These are phyloP conservation scores for Megalurothrips usitatus DNA, from an alignment of 2,888 invertebrate genomes.

Conservation along the genomic window DNA sequence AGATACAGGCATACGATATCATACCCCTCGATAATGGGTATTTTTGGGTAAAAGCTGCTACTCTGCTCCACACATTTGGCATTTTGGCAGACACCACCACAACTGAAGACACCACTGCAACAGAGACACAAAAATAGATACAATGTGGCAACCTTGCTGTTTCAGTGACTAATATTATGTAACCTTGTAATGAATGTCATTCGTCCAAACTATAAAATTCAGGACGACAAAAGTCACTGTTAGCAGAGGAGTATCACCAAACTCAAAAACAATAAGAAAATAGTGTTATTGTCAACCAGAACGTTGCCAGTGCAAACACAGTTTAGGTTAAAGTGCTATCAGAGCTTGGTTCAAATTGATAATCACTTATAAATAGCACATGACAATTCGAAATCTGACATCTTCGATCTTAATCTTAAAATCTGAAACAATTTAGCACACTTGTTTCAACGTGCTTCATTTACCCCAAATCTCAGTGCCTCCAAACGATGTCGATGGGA, in stretches of 20 bases:
- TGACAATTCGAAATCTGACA: neutral
- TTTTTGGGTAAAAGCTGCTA: conserved; percentile 45
- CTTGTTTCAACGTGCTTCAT: neutral
- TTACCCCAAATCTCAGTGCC: neutral
- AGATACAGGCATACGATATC: conserved; percentile 55
- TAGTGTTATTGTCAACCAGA: neutral
- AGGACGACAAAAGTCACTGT: neutral
- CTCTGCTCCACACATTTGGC: conserved; percentile 36
- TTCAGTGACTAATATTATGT: neutral
- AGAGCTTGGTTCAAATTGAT: neutral
- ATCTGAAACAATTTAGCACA: neutral
- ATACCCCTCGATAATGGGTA: conserved; percentile 56
- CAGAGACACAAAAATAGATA: neutral
- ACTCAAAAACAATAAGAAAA: neutral
- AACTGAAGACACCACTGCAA: no score
- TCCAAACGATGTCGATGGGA: neutral
- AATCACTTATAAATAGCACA: neutral
- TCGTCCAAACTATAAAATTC: neutral
- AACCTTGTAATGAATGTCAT: neutral
- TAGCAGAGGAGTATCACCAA: neutral
- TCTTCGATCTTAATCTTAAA: neutral
- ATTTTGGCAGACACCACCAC: neutral
- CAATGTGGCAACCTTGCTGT: neutral
- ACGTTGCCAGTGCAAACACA: no score
- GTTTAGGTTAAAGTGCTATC: neutral